These are phyloP conservation scores for Synanceia verrucosa DNA, from an alignment of 2,797 vertebrate genomes.

Conservation along the genomic window DNA sequence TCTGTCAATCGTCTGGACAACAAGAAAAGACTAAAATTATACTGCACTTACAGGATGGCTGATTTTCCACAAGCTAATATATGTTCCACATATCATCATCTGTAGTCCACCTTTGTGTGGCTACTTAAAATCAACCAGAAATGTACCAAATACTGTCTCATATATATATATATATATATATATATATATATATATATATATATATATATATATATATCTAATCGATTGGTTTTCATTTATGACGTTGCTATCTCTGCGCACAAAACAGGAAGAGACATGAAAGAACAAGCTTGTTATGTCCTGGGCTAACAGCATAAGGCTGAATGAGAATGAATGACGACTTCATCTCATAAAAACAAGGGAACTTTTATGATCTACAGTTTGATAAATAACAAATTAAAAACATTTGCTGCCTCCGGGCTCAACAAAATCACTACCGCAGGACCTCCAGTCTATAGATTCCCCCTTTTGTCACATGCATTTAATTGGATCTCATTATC, in stretches of 20 bases:
- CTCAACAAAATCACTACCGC: conserved; percentile 24
- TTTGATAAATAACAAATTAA: conserved; percentile 18
- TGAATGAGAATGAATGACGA: conserved; percentile 4
- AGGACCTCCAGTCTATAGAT: conserved; percentile 18
- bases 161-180: too few species aligned
- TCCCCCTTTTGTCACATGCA: conserved; percentile 33
- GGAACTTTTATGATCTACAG: background rate
- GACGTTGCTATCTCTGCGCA: background rate
- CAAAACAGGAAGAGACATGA: background rate
- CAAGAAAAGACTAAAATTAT: background rate
- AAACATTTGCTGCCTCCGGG: conserved; percentile 13
- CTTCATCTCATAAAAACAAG: background rate
- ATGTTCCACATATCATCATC: background rate
- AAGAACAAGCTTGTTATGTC: background rate
- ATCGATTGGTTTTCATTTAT: background rate
- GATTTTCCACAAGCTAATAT: background rate
- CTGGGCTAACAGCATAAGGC: background rate
- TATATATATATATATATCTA: background rate
- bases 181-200: too few species aligned
- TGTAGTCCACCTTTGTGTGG: background rate
- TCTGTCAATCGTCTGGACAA: background rate
- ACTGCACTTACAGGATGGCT: background rate
- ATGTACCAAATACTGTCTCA: background rate
- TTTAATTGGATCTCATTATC: conserved; percentile 48
- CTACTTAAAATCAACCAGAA: background rate